Base-by-base conservation (phyloP, 2,797 vertebrate species). In the Anguilla pacifica region DNA sequence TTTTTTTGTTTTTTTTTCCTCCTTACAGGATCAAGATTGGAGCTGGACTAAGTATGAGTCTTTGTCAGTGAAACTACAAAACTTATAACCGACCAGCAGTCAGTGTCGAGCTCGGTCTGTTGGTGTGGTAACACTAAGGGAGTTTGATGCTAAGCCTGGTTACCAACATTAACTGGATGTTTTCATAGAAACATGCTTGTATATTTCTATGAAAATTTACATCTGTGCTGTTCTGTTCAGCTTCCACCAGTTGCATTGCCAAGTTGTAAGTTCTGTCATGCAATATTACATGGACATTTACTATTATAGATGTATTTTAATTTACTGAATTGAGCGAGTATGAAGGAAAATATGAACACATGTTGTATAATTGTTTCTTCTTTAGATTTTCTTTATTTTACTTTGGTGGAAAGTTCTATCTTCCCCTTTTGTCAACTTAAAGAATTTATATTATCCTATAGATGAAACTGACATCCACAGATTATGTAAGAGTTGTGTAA, bases 21-120 rank as follows among this genome's bases (percentile, higher is more conserved):
- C 49, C 43, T 79, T 93, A 19, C 90, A 97, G 96, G 94, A 95
- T 90, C 93, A 94, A 89, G 96, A 97, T 91, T 97, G 96, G 96
- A 96, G 95, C 91, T 97, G 96, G 96, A 96, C 93, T 91, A 93
- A 92, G 91, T 94, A 93, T 51, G 93, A 89, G 91, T 91, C 89
- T 46, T 89, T 89, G 89, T 90, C 91, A 86, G 93, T 92, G 6
- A 95, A 96, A 90, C 89, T 95, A 89, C 95, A 95, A 92, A 95
- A 95, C 90, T 88, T 90, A 87, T 95, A 95, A 87, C 92, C 55
- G 79, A 85, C 70, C 43, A 35, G 4, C 85, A 35, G 89, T 88
- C 90, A 86, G 61, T 79, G 3, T 86, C 43, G 43, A 46, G 43
- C 88, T 89, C 88, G 2, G 57, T 88, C 92, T 88, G 89, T 53